These are phyloP conservation scores for Acanthis flammea DNA, from an alignment of 2,797 vertebrate genomes.

Conservation along the genomic window DNA sequence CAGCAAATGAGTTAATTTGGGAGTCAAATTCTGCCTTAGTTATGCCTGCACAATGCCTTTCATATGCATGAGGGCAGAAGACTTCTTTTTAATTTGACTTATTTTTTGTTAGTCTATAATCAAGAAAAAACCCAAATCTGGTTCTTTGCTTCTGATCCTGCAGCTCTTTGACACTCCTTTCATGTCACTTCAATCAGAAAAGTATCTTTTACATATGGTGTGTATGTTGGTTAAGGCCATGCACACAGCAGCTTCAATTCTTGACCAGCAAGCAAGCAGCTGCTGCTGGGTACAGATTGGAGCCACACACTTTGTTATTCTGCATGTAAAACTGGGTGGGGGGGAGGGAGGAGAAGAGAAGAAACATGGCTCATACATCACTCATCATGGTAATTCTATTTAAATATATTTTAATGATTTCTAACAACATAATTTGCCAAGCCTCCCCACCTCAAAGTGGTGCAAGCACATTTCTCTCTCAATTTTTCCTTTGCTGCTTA, in stretches of 20 bases:
- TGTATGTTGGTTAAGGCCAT: background rate
- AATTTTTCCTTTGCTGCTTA: background rate
- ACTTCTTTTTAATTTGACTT: conserved; percentile 28
- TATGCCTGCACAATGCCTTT: conserved; percentile 5
- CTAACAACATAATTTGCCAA: conserved; percentile 23
- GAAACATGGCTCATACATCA: background rate
- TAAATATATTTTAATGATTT: conserved; percentile 29
- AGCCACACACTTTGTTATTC: background rate
- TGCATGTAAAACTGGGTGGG: background rate
- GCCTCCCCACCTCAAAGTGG: background rate
- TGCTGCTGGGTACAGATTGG: background rate
- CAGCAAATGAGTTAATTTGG: conserved; percentile 40
- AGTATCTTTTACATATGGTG: background rate
- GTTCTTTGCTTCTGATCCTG: background rate
- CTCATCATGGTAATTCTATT: background rate
- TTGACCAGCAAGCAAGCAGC: background rate
- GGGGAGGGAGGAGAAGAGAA: background rate
- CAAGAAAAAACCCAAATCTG: background rate
- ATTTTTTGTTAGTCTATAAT: background rate
- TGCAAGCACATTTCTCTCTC: background rate
- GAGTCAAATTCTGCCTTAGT: conserved; percentile 42
- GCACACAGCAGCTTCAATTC: background rate
- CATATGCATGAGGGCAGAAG: conserved; percentile 4
- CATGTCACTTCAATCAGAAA: background rate
- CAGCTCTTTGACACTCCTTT: background rate